Evolutionary conservation across 2,797 vertebrate species (phyloP), one percentile per base, ranked within the genome.

Genomic region (Notolepis coatsorum): DNA sequence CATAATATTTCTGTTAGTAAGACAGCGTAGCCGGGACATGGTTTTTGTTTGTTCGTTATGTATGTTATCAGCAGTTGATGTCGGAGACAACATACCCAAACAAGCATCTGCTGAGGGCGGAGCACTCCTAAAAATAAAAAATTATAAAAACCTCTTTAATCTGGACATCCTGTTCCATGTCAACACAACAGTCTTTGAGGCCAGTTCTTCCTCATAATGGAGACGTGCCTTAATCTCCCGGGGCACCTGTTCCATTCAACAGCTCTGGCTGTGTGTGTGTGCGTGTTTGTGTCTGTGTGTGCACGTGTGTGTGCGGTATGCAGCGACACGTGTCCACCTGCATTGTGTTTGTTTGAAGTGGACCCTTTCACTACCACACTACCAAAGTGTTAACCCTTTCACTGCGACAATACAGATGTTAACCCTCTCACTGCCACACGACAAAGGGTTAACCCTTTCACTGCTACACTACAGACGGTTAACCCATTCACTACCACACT

Each of bases 171-270:
- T 84, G 75, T 81, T 84, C 84, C 87, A 75, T 87, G 79, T 91
- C 84, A 90, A 87, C 85, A 86, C 88, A 77, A 79, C 63, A 49
- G 70, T 83, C 86, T 92, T 91, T 91, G 88, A 92, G 89, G 80
- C 82, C 80, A 82, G 82, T 75, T 77, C 87, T 84, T 75, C 68
- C 72, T 83, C 67, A 87, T 84, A 88, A 87, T 85, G 79, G 84
- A 84, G 84, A 89, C 75, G 65, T 77, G 84, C 71, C 81, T 84
- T 92, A 91, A 92, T 91, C 89, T 91, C 82, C 68, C 61, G 67
- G n/a, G 85, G 89, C 92, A 93, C 91, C 91, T 93, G 92, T 77
- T 85, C 85, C 78, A 90, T 91, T 92, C 87, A 91, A 56, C 53
- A 72, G 76, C 73, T 61, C 61, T 68, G 71, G 79, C 68, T 77